These are phyloP conservation scores for Helicolenus hilgendorfi DNA, from an alignment of 2,797 vertebrate species.

Conservation along the genomic window DNA sequence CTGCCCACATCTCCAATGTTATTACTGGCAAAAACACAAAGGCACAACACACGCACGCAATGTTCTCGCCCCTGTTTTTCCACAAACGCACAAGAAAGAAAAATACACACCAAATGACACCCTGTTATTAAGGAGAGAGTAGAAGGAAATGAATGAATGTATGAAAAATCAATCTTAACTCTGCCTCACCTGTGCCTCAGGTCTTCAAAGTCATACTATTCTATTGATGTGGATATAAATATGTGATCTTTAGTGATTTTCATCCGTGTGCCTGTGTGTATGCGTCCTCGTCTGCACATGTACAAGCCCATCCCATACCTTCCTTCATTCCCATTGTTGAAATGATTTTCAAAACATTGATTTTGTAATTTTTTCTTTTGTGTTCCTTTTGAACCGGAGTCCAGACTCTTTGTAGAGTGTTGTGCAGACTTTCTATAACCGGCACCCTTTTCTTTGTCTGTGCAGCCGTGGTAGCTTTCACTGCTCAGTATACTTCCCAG, in stretches of 20 bases:
- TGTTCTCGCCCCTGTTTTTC: not conserved
- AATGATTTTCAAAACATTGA: not conserved
- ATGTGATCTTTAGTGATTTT: conserved; percentile 17
- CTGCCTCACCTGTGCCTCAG: conserved; percentile 15
- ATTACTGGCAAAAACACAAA: conserved; percentile 29
- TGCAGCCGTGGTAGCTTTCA: conserved; percentile 2
- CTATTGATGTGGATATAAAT: conserved; percentile 44
- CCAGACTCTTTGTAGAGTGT: not conserved
- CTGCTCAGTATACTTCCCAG: not conserved
- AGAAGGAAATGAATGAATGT: not conserved
- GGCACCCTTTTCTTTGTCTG: not conserved
- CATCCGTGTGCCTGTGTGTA: not conserved
- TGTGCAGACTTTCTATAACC: not conserved
- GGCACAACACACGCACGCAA: not conserved
- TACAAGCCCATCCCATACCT: not conserved
- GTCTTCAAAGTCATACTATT: conserved; percentile 30
- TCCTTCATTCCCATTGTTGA: not conserved
- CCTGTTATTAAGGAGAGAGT: not conserved
- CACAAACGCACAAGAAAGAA: not conserved
- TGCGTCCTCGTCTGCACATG: not conserved
- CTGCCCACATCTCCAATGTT: conserved; percentile 49
- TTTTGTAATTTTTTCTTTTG: not conserved
- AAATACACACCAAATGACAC: not conserved
- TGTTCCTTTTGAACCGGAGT: not conserved
- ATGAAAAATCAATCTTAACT: conserved; percentile 22